phyloP scores from a whole-genome alignment of 2,888 invertebrate species.

The Dasysyrphus tricinctus region DNA sequence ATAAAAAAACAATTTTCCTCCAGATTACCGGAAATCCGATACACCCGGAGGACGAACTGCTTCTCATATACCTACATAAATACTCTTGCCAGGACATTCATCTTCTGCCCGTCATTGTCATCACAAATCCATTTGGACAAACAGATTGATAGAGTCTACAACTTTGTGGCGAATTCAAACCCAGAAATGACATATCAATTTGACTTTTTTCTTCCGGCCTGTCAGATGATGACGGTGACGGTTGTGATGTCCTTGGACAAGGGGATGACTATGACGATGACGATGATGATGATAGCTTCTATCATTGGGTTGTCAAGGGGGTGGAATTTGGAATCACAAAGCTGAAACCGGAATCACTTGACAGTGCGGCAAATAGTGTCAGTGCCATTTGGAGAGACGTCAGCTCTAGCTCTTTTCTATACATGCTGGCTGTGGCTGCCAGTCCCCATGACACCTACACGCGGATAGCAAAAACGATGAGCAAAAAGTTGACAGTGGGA shows the following conservation, averaged over 20 bases:
- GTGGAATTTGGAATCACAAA: slow-evolving; percentile 45
- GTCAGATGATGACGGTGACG: slow-evolving; percentile 13
- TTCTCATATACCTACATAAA: background rate
- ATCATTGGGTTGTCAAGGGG: slow-evolving; percentile 46
- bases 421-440: slow-evolving; percentile 48
- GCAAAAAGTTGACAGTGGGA: slow-evolving; percentile 42
- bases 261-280: slow-evolving; percentile 17
- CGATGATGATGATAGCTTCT: slow-evolving; percentile 48
- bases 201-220: slow-evolving; percentile 24
- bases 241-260: slow-evolving; percentile 27
- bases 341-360: slow-evolving; percentile 67
- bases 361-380: slow-evolving; percentile 63
- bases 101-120: slow-evolving; percentile 51
- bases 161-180: slow-evolving; percentile 63
- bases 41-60: slow-evolving; percentile 59
- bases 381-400: slow-evolving; percentile 66
- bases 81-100: slow-evolving; percentile 55
- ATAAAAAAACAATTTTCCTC: slow-evolving; percentile 71
- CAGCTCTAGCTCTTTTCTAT: slow-evolving; percentile 53
- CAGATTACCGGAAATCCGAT: slow-evolving; percentile 78
- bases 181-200: slow-evolving; percentile 71
- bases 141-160: slow-evolving; percentile 71
- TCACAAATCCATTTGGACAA: slow-evolving; percentile 74
- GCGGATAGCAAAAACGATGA: slow-evolving; percentile 37
- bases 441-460: slow-evolving; percentile 69